Conservation (phyloP, 2,888 invertebrate species). For the Orchesellides sinensis region DNA sequence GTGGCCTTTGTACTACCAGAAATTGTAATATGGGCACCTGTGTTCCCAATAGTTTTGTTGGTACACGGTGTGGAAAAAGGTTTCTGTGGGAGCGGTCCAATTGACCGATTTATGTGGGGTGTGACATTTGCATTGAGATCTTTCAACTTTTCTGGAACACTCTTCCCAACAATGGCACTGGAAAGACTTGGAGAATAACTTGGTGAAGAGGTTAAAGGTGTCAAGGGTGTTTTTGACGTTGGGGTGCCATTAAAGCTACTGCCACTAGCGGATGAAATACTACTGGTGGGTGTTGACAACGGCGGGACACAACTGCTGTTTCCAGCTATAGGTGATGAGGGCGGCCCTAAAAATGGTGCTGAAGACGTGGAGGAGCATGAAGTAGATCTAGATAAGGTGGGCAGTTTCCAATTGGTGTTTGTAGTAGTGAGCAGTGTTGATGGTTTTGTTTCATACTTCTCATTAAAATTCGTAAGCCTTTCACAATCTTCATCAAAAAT, state of each 20-base stretch:
- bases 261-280: constrained; percentile 43
- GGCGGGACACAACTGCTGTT: constrained; percentile 62
- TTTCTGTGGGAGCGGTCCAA: neutral
- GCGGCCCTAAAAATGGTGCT: constrained; percentile 29
- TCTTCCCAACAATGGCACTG: constrained; percentile 66
- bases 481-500: constrained; percentile 98
- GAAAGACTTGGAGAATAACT: constrained; percentile 54
- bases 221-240: constrained; percentile 39
- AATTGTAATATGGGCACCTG: constrained; percentile 35
- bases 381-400: constrained; percentile 63
- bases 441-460: constrained; percentile 84
- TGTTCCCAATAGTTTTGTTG: constrained; percentile 2
- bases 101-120: constrained; percentile 41
- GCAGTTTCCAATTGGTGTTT: constrained; percentile 68
- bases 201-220: constrained; percentile 28
- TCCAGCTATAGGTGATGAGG: constrained; percentile 28
- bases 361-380: constrained; percentile 60
- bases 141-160: constrained; percentile 63
- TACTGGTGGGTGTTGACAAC: constrained; percentile 54
- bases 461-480: constrained; percentile 90
- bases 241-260: constrained; percentile 34
- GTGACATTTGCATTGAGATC: constrained; percentile 70
- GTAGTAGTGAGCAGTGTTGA: constrained; percentile 42
- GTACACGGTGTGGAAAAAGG: constrained; percentile 1
- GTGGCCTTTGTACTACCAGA: constrained; percentile 54